Base-by-base conservation (phyloP, 2,113 vertebrate species). In the Carollia perspicillata region DNA sequence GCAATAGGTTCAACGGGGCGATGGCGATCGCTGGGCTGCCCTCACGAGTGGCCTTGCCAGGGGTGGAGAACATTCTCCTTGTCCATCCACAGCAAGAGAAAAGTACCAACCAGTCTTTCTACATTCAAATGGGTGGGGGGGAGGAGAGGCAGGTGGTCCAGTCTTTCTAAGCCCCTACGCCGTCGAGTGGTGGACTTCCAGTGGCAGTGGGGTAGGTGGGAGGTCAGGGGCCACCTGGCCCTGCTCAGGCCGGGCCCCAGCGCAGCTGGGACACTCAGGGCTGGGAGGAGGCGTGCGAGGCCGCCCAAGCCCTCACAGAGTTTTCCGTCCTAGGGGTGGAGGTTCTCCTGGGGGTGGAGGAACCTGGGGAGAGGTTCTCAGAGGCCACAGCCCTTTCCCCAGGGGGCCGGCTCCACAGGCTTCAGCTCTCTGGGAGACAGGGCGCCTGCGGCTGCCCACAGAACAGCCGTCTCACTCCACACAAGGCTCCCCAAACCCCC, bases 101-200 rank as follows among this genome's bases (percentile, higher is more conserved):
- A 92, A 94, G 93, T 95, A 95, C 96, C 93, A 18, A 37, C 37
- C 5, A 2, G 89, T 89, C 78, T 42, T 77, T 94, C 94, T 96
- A 97, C 96, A 96, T 97, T 97, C 96, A 80, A 33, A 16, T 10
- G 18, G 77, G 22, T 0, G 8, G 51, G 83, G 44, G 44, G 63
- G 42, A 42, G 35, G 87, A 26, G 28, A 78, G 74, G n/a, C 79
- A 55, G 69, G 79, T 8, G 23, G 89, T 47, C 12, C 10, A 8
- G 7, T 18, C 49, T 66, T 53, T 28, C 83, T 22, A 37, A 63
- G 89, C 63, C 37, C 87, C 60, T 37, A 44, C 42, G 49, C 47
- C 40, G 0, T 9, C 7, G 22, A 92, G 88, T 83, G 95, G 95
- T 97, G 96, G 96, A 96, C 96, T 88, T 96, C 80, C 44, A n/a